Evolutionary conservation across 1,140 invertebrate species (phyloP).

Genomic region (Pinna nobilis): DNA sequence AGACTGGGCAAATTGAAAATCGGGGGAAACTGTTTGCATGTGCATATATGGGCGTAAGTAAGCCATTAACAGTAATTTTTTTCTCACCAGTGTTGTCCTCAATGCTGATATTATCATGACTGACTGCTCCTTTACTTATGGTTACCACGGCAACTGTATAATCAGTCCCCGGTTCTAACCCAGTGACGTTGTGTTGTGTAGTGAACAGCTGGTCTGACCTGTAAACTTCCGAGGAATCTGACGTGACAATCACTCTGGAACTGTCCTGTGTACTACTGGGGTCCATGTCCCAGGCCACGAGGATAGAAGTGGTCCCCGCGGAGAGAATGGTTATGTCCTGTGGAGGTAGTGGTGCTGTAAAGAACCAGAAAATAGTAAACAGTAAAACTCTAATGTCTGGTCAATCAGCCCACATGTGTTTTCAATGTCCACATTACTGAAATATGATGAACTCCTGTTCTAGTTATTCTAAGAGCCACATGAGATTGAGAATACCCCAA

Average conservation of each 20-base stretch:
- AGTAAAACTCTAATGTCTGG: neutral
- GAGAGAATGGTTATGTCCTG: slow-evolving; percentile 31
- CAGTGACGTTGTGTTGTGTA: slow-evolving; percentile 44
- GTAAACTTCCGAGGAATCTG: slow-evolving; percentile 29
- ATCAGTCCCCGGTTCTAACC: slow-evolving; percentile 41
- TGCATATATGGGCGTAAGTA: neutral
- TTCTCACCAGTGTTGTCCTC: slow-evolving; percentile 49
- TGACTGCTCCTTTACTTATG: slow-evolving; percentile 28
- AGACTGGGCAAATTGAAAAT: no score
- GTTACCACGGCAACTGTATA: slow-evolving; percentile 48
- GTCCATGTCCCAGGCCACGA: slow-evolving; percentile 47
- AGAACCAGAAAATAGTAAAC: neutral
- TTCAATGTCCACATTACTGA: neutral
- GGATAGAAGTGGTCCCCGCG: slow-evolving; percentile 42
- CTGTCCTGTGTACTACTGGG: slow-evolving; percentile 32
- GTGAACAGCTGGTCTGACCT: slow-evolving; percentile 8
- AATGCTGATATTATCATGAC: slow-evolving; percentile 35
- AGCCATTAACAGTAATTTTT: neutral
- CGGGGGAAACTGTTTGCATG: no score
- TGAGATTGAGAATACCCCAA: neutral
- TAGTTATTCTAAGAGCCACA: neutral
- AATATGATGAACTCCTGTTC: neutral
- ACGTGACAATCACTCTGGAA: slow-evolving; percentile 15
- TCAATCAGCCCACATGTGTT: neutral
- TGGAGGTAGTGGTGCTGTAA: slow-evolving; percentile 52